Percentiles rank a stretch among this genome's conserved stretches.
These are phyloP conservation scores for Osmerus eperlanus DNA, from an alignment of 2,113 vertebrate genomes.

Conservation along the genomic window DNA sequence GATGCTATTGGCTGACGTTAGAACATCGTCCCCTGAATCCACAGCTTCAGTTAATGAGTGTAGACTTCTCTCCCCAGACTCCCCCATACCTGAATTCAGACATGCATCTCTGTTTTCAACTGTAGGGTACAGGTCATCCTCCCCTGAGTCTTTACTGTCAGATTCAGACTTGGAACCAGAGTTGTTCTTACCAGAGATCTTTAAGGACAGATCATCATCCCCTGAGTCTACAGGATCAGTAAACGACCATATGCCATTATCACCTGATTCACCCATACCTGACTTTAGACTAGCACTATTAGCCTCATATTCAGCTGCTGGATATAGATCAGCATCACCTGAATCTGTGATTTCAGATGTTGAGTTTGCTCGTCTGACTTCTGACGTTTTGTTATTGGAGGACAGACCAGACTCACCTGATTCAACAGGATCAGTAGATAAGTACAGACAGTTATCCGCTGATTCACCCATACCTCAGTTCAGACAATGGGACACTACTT, in stretches of 20 bases:
- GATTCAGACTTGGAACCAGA: constrained; percentile 32
- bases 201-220: constrained; percentile 38
- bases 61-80: constrained; percentile 43
- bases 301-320: neutral
- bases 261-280: constrained; percentile 51
- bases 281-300: constrained; percentile 25
- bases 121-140: constrained; percentile 27
- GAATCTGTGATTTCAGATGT: constrained; percentile 39
- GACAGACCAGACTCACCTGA: constrained; percentile 9
- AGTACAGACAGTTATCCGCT: constrained; percentile 1
- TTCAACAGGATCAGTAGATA: constrained; percentile 19
- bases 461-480: constrained; percentile 46
- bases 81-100: constrained; percentile 46
- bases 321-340: constrained; percentile 14
- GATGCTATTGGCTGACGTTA: constrained; percentile 1
- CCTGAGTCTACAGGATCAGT: constrained; percentile 37
- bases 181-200: neutral
- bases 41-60: constrained; percentile 25
- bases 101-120: constrained; percentile 16
- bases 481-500: constrained; percentile 21
- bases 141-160: constrained; percentile 44
- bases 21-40: constrained; percentile 41
- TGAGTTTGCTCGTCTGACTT: constrained; percentile 10
- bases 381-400: too few species aligned
- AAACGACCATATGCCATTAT: constrained; percentile 29